These are phyloP conservation scores for Hippolais icterina DNA, from an alignment of 2,113 vertebrate species.

Conservation along the genomic window DNA sequence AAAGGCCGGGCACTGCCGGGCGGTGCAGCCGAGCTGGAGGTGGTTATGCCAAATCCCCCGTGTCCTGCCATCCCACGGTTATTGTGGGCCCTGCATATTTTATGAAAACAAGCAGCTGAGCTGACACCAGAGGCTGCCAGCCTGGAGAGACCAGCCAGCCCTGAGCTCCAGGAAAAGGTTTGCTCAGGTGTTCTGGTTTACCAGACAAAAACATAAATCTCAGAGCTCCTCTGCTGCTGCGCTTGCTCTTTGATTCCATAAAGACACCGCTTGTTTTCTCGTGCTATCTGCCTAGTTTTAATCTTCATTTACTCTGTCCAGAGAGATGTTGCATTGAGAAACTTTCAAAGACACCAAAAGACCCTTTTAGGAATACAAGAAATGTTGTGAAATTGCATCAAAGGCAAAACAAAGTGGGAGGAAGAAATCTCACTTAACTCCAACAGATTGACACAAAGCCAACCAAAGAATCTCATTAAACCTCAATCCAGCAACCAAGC, in stretches of 20 bases:
- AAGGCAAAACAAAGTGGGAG: background rate
- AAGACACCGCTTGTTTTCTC: background rate
- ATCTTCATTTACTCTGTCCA: background rate
- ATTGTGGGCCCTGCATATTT: background rate
- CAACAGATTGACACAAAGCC: background rate
- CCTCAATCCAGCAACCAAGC: background rate
- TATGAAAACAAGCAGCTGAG: background rate
- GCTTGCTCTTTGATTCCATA: background rate
- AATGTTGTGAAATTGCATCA: background rate
- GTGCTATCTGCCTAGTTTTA: background rate
- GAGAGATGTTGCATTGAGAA: background rate
- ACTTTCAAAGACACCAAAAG: background rate
- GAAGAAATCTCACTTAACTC: background rate
- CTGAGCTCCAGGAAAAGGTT: background rate
- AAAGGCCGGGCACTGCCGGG: background rate
- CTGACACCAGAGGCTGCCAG: background rate
- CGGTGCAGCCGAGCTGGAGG: background rate
- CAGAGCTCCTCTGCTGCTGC: background rate
- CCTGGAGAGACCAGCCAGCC: fast-evolving
- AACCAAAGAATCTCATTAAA: conserved; percentile 7
- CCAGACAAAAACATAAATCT: background rate
- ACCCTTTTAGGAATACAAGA: conserved; percentile 7
- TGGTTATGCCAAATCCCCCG: background rate
- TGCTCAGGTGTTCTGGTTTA: background rate
- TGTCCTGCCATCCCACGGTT: fast-evolving